Conservation (phyloP, 2,113 vertebrate species). For the Pachycephala philippinensis region DNA sequence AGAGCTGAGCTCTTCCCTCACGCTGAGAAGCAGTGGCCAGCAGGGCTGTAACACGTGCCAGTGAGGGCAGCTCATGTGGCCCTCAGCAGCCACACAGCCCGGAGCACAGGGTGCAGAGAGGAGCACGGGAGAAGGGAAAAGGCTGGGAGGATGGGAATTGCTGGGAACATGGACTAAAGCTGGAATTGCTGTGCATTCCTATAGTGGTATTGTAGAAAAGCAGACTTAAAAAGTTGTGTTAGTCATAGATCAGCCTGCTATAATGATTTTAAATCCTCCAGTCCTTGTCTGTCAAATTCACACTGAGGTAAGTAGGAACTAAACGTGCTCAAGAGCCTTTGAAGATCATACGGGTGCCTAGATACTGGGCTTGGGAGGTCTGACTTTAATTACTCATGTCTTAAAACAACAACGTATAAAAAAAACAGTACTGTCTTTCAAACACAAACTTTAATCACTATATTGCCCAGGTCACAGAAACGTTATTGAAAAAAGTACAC, state of each 20-base stretch:
- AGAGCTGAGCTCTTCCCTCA: neutral
- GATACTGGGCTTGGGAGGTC: neutral
- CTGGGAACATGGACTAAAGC: neutral
- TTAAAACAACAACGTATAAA: neutral
- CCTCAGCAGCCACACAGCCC: neutral
- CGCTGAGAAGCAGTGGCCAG: neutral
- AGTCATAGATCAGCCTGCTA: neutral
- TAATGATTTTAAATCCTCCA: slow-evolving; percentile 3
- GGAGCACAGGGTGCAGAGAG: neutral
- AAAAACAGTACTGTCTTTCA: neutral
- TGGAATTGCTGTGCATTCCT: neutral
- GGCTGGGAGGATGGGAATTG: neutral
- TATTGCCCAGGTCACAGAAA: neutral
- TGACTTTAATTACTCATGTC: neutral
- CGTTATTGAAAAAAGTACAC: neutral
- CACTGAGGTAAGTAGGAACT: neutral
- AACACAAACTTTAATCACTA: neutral
- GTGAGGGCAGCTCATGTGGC: rapidly evolving
- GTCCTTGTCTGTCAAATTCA: slow-evolving; percentile 12
- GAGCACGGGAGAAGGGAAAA: neutral
- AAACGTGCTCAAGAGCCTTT: neutral
- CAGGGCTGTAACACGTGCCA: neutral
- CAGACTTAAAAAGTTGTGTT: neutral
- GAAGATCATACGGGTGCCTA: neutral
- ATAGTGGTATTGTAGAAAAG: neutral